These are phyloP conservation scores for Sebastes oblongus DNA, from an alignment of 2,797 vertebrate genomes.

Conservation along the genomic window DNA sequence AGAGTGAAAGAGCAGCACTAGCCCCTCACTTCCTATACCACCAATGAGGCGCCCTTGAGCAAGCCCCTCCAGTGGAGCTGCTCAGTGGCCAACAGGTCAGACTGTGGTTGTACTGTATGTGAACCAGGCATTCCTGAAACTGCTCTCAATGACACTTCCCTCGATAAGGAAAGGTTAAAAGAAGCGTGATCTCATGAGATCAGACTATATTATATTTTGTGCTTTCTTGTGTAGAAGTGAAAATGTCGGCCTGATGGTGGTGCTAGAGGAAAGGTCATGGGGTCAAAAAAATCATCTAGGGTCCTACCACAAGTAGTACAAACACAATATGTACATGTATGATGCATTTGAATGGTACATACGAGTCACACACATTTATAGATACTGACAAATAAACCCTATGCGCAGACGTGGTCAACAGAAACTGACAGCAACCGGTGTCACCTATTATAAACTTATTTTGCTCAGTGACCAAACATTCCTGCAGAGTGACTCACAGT, in stretches of 20 bases:
- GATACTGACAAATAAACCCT: not conserved
- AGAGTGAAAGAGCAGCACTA: not conserved
- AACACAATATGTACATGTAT: not conserved
- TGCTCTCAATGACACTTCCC: not conserved
- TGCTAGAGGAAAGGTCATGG: not conserved
- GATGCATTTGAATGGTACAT: not conserved
- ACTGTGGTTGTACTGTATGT: not conserved
- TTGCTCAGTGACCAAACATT: constrained; percentile 54
- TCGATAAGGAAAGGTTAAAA: not conserved
- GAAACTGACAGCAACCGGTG: constrained; percentile 30
- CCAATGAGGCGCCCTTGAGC: not conserved
- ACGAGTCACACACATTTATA: constrained; percentile 8
- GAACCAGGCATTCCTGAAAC: not conserved
- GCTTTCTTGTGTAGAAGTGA: not conserved
- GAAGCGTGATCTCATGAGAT: not conserved
- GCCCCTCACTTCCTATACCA: not conserved
- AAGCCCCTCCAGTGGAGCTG: not conserved
- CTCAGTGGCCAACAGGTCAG: not conserved
- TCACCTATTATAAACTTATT: constrained; percentile 38
- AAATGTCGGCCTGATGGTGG: not conserved
- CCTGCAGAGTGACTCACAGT: constrained; percentile 42
- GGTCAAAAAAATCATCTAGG: not conserved
- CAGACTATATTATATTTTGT: not conserved
- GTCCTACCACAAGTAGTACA: not conserved
- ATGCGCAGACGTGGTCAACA: constrained; percentile 9